Evolutionary conservation across 2,113 vertebrate genomes (phyloP).

Genomic region (Casuarius casuarius): DNA sequence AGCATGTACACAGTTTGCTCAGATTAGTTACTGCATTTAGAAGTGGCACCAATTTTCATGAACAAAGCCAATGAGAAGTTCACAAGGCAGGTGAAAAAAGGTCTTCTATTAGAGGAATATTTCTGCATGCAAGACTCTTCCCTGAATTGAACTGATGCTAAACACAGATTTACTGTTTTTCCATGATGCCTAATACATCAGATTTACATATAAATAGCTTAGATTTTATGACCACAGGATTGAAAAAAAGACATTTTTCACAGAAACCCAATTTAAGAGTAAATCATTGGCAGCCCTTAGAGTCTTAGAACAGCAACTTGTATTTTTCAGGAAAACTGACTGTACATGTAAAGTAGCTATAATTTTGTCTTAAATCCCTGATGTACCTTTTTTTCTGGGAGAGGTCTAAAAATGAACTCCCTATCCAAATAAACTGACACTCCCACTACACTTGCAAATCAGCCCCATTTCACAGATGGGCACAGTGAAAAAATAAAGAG

Average conservation of each 20-base stretch:
- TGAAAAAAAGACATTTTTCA: not conserved
- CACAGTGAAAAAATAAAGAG: not conserved
- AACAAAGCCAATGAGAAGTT: not conserved
- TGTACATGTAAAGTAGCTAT: not conserved
- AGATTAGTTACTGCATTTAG: not conserved
- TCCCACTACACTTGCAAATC: not conserved
- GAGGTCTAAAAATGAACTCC: not conserved
- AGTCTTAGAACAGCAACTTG: not conserved
- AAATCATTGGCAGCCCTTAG: not conserved
- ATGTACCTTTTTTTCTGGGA: not conserved
- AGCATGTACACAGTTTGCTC: not conserved
- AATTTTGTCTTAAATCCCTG: not conserved
- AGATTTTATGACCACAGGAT: not conserved
- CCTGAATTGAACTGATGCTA: not conserved
- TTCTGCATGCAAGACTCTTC: not conserved
- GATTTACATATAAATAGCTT: not conserved
- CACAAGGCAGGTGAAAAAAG: not conserved
- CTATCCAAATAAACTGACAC: not conserved
- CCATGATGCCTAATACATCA: not conserved
- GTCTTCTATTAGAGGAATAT: not conserved
- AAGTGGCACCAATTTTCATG: rapidly evolving
- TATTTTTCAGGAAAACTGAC: not conserved
- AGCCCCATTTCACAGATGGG: not conserved
- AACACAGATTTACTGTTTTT: not conserved
- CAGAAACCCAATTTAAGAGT: not conserved